Conservation (phyloP, 2,113 vertebrate species). For the Notiomystis cincta region DNA sequence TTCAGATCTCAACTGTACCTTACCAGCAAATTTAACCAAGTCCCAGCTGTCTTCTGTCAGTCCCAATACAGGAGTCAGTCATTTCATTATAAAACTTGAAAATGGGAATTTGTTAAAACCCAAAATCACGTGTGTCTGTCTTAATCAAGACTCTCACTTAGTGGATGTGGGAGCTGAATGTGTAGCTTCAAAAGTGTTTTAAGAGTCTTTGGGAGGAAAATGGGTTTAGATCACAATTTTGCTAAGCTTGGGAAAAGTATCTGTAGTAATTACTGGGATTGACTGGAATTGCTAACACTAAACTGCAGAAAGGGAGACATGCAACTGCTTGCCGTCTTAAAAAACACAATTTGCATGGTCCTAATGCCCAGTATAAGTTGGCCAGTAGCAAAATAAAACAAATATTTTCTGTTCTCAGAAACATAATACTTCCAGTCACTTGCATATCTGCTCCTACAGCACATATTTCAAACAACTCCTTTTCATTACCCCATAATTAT, state of each 20-base stretch:
- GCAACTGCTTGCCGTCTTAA: not conserved
- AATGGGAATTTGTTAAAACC: slow-evolving; percentile 50
- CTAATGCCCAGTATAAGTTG: not conserved
- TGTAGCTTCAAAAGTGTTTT: slow-evolving; percentile 46
- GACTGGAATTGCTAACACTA: not conserved
- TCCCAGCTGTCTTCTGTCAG: slow-evolving; percentile 81
- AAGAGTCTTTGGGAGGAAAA: not conserved
- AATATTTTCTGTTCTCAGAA: not conserved
- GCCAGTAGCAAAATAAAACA: not conserved
- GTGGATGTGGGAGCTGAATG: slow-evolving; percentile 23
- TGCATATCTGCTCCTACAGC: not conserved
- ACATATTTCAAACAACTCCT: not conserved
- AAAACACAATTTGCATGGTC: not conserved
- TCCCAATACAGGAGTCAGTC: slow-evolving; percentile 89
- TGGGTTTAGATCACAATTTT: not conserved
- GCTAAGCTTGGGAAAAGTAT: not conserved
- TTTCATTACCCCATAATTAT: not conserved
- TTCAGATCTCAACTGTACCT: slow-evolving; percentile 78
- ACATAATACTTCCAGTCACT: not conserved
- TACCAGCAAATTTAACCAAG: slow-evolving; percentile 74
- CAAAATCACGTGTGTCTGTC: slow-evolving; percentile 78
- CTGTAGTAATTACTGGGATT: not conserved
- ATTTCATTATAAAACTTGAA: slow-evolving; percentile 81
- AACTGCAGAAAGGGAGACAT: not conserved
- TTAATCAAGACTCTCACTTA: slow-evolving; percentile 87